Evolutionary conservation across 2,113 vertebrate genomes (phyloP).

Genomic region (Pteruthius melanotis): DNA sequence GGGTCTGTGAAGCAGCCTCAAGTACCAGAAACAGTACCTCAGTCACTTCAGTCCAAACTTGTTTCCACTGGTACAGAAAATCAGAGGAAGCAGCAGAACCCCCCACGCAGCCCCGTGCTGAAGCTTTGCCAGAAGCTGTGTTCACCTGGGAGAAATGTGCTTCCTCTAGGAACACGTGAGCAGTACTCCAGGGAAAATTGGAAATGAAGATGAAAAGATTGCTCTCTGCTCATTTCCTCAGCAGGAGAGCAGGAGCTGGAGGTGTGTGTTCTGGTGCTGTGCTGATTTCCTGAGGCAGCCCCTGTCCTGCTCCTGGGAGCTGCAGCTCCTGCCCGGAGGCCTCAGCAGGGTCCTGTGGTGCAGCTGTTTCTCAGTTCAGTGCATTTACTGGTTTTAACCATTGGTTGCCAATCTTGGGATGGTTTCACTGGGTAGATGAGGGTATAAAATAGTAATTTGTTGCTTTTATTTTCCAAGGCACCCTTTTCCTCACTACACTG

Average conservation of each 20-base stretch:
- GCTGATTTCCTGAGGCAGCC: not conserved
- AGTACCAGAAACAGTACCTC: not conserved
- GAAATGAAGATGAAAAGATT: not conserved
- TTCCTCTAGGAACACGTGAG: not conserved
- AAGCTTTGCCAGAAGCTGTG: not conserved
- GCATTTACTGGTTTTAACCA: not conserved
- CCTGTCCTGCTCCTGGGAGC: rapidly evolving
- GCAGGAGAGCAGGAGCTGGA: not conserved
- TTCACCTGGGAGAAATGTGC: not conserved
- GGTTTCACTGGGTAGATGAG: not conserved
- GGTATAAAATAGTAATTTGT: not conserved
- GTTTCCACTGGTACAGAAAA: not conserved
- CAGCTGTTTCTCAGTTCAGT: too few species aligned
- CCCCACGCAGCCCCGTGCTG: not conserved
- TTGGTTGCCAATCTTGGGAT: not conserved
- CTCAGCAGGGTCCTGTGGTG: rapidly evolving
- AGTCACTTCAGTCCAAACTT: not conserved
- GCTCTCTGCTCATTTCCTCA: not conserved
- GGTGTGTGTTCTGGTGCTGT: too few species aligned
- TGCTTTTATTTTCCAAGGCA: not conserved
- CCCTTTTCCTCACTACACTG: not conserved
- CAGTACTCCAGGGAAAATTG: not conserved
- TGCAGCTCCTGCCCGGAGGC: not conserved
- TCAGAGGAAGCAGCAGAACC: not conserved
- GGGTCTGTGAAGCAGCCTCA: not conserved